Evolutionary conservation across 2,797 vertebrate species (phyloP).

Genomic region (Kryptopterus vitreolus): DNA sequence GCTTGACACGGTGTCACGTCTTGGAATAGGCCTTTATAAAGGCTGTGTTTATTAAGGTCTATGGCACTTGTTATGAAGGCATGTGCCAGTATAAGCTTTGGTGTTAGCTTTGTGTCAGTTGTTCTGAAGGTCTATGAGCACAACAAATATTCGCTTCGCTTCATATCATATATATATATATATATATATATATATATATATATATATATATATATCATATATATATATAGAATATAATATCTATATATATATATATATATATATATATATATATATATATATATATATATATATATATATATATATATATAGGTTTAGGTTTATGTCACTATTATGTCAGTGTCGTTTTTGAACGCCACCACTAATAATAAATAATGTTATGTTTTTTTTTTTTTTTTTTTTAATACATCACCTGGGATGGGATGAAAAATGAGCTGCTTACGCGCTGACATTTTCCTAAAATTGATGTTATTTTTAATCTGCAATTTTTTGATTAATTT

Average conservation of each 20-base stretch:
- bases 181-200: too few relatives aligned
- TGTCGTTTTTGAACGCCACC: not conserved
- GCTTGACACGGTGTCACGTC: too few relatives aligned
- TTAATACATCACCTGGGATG: not conserved
- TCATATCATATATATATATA: not conserved
- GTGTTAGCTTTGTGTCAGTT: not conserved
- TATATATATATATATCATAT: not conserved
- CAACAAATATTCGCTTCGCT: too few relatives aligned
- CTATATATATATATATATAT: not conserved
- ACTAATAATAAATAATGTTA: not conserved
- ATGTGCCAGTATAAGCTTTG: not conserved
- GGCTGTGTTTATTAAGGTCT: not conserved
- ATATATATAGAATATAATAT: too few relatives aligned
- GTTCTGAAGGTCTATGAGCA: not conserved
- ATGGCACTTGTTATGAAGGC: not conserved
- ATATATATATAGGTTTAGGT: not conserved
- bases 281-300: too few relatives aligned
- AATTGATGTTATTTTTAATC: not conserved
- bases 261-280: not conserved
- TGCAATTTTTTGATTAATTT: conserved; percentile 17
- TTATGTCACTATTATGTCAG: not conserved
- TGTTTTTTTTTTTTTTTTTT: not conserved
- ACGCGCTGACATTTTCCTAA: not conserved
- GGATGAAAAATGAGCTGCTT: conserved; percentile 3
- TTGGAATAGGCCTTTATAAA: not conserved